These are phyloP conservation scores for Phallusia fumigata DNA, from an alignment of 23 tunicate species.

Conservation along the genomic window DNA sequence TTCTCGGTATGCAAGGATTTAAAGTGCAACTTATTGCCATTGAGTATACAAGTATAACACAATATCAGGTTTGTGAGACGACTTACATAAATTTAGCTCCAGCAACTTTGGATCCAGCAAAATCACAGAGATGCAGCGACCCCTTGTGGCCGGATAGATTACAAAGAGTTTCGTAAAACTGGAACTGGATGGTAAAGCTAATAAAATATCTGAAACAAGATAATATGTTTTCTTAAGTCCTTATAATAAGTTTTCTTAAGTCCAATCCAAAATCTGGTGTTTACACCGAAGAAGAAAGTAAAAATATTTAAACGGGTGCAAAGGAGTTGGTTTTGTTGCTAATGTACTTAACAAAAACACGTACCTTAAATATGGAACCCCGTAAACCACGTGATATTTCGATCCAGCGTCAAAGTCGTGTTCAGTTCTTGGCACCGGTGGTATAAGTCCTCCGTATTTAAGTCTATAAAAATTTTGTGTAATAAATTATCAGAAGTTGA, in stretches of 20 bases:
- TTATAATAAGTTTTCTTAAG: too few species aligned
- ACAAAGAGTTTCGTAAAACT: slow-evolving; percentile 69
- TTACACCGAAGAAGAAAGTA: too few species aligned
- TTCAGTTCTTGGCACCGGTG: slow-evolving; percentile 50
- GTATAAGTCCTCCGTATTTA: slow-evolving; percentile 55
- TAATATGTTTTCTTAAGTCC: too few species aligned
- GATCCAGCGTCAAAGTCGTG: slow-evolving; percentile 62
- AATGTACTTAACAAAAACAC: not conserved
- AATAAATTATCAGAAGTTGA: too few species aligned
- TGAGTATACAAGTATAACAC: too few species aligned
- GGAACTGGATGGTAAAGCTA: slow-evolving; percentile 70
- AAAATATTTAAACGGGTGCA: too few species aligned
- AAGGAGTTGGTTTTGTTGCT: not conserved
- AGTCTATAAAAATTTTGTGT: too few species aligned
- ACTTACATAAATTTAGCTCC: slow-evolving; percentile 58
- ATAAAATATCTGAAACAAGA: slow-evolving; percentile 82
- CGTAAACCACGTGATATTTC: slow-evolving; percentile 53
- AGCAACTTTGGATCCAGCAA: slow-evolving; percentile 63
- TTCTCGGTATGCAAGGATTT: too few species aligned
- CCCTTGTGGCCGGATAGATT: slow-evolving; percentile 49
- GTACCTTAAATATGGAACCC: slow-evolving; percentile 64
- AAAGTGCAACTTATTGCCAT: too few species aligned
- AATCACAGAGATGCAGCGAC: slow-evolving; percentile 52
- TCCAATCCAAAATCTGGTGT: too few species aligned
- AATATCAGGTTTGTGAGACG: too few species aligned